Evolutionary conservation across 2,888 invertebrate species (phyloP), one percentile per base, ranked within the genome.

Genomic region (Idaea dimidiata): DNA sequence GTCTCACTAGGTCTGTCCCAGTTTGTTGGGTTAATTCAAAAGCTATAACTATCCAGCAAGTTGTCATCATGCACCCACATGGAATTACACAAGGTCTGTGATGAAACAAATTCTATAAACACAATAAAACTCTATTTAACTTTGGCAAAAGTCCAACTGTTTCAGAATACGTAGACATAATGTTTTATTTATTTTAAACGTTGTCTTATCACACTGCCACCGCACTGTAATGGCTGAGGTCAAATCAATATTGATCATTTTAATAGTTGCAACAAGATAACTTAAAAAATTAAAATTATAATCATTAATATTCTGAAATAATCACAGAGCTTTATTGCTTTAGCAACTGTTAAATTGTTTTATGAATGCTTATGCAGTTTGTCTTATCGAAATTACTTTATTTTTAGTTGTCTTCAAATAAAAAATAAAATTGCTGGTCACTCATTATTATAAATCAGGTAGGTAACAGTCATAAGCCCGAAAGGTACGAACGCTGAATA

Each of bases 121-220:
- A 43, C 43, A 43, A 43, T 43, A 43, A 43, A 43, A 43, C 10
- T 10, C 63, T 63, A 31, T 66, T 62, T 63, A 69, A 59, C 58
- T 60, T 72, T 83, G 83, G 84, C 81, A 71, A 24, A 61, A 57
- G 60, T 63, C 79, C 82, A 82, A 67, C 55, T 62, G 64, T 69
- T 74, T 66, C 70, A 65, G 64, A 58, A 66, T 31, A 63, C 66
- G 66, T 68, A 73, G 66, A 66, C 68, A 64, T 63, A 62, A 62
- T 43, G 31, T 57, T 66, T 58, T 67, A 66, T 78, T 74, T 80
- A 77, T 77, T 78, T 78, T 76, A 70, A 74, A 70, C 68, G 31
- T 65, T 17, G 18, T 60, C 60, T 65, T 65, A 65, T 66, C 69
- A 62, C 60, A 43, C 14, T 10, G 14, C 43, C 60, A 43, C 14